Conservation (phyloP, 2,797 vertebrate species). For the Cheirogaleus major region DNA sequence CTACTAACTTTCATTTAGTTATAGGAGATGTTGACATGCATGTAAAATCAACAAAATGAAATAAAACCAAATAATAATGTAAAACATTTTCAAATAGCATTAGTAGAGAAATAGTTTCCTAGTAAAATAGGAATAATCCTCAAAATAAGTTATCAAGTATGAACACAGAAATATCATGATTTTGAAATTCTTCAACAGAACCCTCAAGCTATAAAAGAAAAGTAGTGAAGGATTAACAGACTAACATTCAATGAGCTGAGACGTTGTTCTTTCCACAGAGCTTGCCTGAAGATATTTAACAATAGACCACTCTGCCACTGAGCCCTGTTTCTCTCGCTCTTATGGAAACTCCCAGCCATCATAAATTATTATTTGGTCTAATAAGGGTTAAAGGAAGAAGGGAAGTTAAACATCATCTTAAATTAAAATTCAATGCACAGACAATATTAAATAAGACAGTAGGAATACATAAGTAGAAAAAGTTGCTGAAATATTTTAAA, state of each 20-base stretch:
- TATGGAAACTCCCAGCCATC: neutral
- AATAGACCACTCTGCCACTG: neutral
- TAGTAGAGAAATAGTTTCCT: neutral
- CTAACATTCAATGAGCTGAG: neutral
- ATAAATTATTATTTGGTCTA: neutral
- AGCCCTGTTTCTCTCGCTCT: neutral
- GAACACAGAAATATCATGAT: constrained; percentile 18
- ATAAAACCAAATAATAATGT: neutral
- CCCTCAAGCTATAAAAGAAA: constrained; percentile 6
- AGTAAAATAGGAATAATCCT: neutral
- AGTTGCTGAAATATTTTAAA: neutral
- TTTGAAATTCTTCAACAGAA: neutral
- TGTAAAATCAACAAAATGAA: neutral
- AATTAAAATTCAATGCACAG: neutral
- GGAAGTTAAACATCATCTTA: neutral
- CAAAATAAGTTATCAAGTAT: neutral
- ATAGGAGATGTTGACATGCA: neutral
- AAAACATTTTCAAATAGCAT: neutral
- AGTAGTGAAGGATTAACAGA: neutral
- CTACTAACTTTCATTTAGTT: neutral
- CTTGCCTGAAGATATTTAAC: neutral
- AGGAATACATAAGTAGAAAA: neutral
- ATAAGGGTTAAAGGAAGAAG: neutral
- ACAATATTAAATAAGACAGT: neutral
- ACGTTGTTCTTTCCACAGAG: neutral